Evolutionary conservation across 2,113 vertebrate genomes (phyloP).

Genomic region (Myrmecophaga tridactyla): DNA sequence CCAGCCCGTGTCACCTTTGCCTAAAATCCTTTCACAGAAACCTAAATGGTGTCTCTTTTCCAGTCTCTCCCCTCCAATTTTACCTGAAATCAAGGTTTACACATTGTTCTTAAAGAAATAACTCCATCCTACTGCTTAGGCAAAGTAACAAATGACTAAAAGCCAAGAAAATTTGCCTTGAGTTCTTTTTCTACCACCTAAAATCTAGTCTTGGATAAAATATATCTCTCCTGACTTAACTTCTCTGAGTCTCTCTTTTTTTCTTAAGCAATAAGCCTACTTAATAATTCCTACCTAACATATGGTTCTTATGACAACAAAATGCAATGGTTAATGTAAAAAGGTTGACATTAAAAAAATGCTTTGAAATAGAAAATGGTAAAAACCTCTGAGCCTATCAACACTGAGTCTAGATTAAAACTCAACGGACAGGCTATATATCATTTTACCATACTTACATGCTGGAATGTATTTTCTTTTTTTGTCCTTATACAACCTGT

Average conservation of each 20-base stretch:
- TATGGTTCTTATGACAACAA: not conserved
- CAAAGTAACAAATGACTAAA: not conserved
- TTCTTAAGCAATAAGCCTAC: not conserved
- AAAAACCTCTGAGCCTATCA: not conserved
- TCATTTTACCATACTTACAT: not conserved
- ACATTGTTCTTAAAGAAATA: not conserved
- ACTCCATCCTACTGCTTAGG: not conserved
- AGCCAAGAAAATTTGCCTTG: not conserved
- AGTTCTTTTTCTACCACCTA: not conserved
- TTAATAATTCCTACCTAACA: not conserved
- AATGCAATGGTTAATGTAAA: not conserved
- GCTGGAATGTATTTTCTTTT: not conserved
- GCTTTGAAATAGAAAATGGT: not conserved
- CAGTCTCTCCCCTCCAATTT: not conserved
- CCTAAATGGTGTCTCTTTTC: not conserved
- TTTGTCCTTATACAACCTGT: not conserved
- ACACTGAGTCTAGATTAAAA: not conserved
- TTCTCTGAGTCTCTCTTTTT: not conserved
- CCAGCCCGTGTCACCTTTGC: constrained; percentile 40
- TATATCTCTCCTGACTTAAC: not conserved
- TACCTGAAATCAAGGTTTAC: constrained; percentile 40
- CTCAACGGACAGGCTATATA: not conserved
- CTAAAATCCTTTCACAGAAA: not conserved
- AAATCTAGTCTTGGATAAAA: not conserved
- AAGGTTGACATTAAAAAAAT: not conserved